Conservation (phyloP, 2,797 vertebrate species). For the Austrolebias charrua region DNA sequence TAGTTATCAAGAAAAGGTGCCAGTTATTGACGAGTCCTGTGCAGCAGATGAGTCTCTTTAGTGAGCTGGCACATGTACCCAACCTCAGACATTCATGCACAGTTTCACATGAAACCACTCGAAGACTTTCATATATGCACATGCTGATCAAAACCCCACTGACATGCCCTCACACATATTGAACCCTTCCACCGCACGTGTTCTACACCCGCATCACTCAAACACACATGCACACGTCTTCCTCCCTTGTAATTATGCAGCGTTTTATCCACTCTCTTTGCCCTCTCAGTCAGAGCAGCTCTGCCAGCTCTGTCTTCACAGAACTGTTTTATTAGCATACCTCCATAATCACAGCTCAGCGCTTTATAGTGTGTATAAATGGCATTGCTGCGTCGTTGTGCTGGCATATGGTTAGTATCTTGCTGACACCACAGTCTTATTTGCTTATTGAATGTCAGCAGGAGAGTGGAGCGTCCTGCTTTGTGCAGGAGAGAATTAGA, state of each 20-base stretch:
- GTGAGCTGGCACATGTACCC: conserved; percentile 40
- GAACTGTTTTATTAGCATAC: conserved; percentile 65
- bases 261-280: conserved; percentile 46
- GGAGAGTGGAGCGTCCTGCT: conserved; percentile 28
- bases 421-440: conserved; percentile 53
- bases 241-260: conserved; percentile 48
- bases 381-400: conserved; percentile 52
- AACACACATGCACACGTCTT: conserved; percentile 26
- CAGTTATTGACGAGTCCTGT: conserved; percentile 71
- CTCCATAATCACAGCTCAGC: conserved; percentile 62
- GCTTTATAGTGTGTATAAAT: conserved; percentile 62
- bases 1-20: conserved; percentile 60
- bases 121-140: background rate
- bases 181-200: conserved; percentile 40
- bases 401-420: conserved; percentile 57
- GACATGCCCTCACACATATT: conserved; percentile 54
- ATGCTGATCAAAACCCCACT: conserved; percentile 34
- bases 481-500: conserved; percentile 9
- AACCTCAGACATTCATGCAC: conserved; percentile 40
- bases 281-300: conserved; percentile 41
- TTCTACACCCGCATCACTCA: conserved; percentile 30
- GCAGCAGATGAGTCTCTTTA: conserved; percentile 59
- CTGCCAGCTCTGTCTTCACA: conserved; percentile 52
- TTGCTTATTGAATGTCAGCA: conserved; percentile 45
- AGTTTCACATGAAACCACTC: conserved; percentile 26